Evolutionary conservation across 2,888 invertebrate species (phyloP), one percentile per base, ranked within the genome.

Genomic region (Podotricha telesiphe): DNA sequence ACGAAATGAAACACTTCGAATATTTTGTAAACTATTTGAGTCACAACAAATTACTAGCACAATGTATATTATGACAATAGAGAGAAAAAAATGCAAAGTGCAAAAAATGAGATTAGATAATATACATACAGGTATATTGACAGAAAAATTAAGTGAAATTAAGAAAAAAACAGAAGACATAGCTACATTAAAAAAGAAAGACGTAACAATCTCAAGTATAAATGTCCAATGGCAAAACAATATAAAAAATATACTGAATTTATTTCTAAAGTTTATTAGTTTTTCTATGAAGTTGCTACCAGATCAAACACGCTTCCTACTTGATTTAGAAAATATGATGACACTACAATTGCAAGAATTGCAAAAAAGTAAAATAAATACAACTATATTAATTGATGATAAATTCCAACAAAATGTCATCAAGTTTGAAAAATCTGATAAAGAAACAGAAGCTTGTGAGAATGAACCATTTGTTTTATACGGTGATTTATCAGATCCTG

Each of bases 201-300:
- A 89, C 71, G 75, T 75, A 48, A 73, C 74, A 58, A 80, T 91
- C 51, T 74, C 77, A 13, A 79, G 85, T 22, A 82, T 91, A 48
- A 89, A 92, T 74, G 81, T 76, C 73, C 80, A 85, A 62, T 93
- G 91, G 91, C 84, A 88, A 80, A 83, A 84, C 1, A 91, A 88
- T 76, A 86, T 87, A 11, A 83, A 82, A 69, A 91, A 91, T 79
- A 78, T 93, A n/a, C 70, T 91, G 1, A 77, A 85, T 65, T 70
- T 93, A 22, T 92, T 93, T 78, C 73, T 91, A 7, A 92, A 90
- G 76, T 93, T 92, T 76, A 83, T 91, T 11, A 87, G 88, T 75
- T 93, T 86, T 71, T 84, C 87, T 69, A 75, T 93, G 17, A 88
- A 90, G 74, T 74, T 93, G 67, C 75, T 93, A 64, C 93, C 93